These are phyloP conservation scores for Microcebus ravelobensis DNA, from an alignment of 2,113 vertebrate genomes.

Conservation along the genomic window DNA sequence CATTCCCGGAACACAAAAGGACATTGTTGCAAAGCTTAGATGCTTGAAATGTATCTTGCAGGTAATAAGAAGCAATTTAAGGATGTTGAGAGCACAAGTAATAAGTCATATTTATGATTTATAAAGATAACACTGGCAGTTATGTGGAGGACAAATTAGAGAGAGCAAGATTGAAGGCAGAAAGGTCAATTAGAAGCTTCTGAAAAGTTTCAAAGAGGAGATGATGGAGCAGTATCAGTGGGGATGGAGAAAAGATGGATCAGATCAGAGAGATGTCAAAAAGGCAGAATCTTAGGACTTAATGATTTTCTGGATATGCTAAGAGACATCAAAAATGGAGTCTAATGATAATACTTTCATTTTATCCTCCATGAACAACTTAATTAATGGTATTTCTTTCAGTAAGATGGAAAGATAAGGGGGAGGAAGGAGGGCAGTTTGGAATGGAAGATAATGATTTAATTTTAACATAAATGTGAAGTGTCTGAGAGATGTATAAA, in stretches of 20 bases:
- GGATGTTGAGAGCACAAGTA: neutral
- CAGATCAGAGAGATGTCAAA: neutral
- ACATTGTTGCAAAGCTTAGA: neutral
- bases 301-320: neutral
- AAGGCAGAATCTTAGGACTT: constrained; percentile 7
- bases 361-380: constrained; percentile 11
- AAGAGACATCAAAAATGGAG: constrained; percentile 4
- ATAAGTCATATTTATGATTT: constrained; percentile 28
- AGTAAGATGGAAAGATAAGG: neutral
- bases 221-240: neutral
- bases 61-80: neutral
- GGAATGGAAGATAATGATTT: neutral
- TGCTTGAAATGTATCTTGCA: neutral
- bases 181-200: neutral
- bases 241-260: neutral
- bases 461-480: neutral
- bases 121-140: neutral
- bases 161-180: neutral
- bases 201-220: neutral
- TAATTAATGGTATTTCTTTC: neutral
- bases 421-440: neutral
- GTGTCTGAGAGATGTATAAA: neutral
- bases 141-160: constrained; percentile 1
- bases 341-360: neutral
- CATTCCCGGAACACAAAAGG: neutral